Conservation (phyloP, 1,140 invertebrate genomes). For the Drosophila chauvacae region DNA sequence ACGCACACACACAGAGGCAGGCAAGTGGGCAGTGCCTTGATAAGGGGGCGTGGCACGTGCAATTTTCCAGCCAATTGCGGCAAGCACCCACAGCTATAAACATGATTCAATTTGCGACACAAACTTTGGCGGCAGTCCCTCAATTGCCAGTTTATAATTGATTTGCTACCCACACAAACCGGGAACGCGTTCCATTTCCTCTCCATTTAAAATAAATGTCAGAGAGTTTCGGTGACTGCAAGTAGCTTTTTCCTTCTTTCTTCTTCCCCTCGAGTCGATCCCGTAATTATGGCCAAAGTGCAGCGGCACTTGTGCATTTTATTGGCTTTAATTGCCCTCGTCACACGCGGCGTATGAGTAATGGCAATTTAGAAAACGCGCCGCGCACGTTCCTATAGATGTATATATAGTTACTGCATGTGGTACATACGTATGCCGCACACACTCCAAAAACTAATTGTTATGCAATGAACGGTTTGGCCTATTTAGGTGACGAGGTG, state of each 20-base stretch:
- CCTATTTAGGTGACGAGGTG: slow-evolving; percentile 37
- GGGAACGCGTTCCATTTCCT: slow-evolving; percentile 2
- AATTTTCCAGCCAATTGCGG: slow-evolving; percentile 43
- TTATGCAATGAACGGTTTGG: slow-evolving; percentile 57
- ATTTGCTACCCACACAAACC: slow-evolving; percentile 19
- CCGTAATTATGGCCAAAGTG: slow-evolving; percentile 57
- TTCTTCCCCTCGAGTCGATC: neutral
- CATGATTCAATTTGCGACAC: slow-evolving; percentile 64
- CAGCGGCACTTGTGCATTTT: slow-evolving; percentile 67
- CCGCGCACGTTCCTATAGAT: neutral
- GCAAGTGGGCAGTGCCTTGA: slow-evolving; percentile 13
- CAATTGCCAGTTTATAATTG: slow-evolving; percentile 69
- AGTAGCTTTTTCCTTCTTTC: neutral
- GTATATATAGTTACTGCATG: slow-evolving; percentile 1
- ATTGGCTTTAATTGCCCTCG: slow-evolving; percentile 56
- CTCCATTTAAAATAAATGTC: slow-evolving; percentile 24
- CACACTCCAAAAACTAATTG: slow-evolving; percentile 41
- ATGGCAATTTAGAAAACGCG: slow-evolving; percentile 54
- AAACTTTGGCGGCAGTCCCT: slow-evolving; percentile 30
- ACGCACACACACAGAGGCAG: neutral
- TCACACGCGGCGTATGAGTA: slow-evolving; percentile 64
- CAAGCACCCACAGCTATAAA: slow-evolving; percentile 31
- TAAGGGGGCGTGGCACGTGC: slow-evolving; percentile 28
- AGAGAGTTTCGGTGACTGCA: slow-evolving; percentile 18
- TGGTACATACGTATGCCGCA: slow-evolving; percentile 14